These are phyloP conservation scores for Solen grandis DNA, from an alignment of 1,140 invertebrate genomes.

Conservation along the genomic window DNA sequence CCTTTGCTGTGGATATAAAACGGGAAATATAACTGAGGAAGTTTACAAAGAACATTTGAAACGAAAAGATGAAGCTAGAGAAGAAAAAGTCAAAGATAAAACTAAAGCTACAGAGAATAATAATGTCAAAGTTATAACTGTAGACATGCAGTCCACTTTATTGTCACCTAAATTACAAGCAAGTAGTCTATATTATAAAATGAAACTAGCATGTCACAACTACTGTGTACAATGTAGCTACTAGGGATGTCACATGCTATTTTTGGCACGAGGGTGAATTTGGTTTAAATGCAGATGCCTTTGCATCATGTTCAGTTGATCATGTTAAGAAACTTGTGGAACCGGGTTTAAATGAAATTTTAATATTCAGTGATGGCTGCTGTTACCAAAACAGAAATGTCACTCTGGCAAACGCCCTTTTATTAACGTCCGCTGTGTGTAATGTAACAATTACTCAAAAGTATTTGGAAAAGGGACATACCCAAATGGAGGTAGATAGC, in stretches of 20 bases:
- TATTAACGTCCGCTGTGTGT: no score
- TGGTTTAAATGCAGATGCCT: conserved; percentile 6
- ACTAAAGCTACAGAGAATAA: background rate
- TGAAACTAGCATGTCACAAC: conserved; percentile 4
- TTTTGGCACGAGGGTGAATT: conserved; percentile 13
- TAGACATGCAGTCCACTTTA: conserved; percentile 11
- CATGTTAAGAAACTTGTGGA: no score
- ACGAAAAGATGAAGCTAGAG: background rate
- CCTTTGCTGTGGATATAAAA: background rate
- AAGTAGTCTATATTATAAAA: conserved; percentile 6
- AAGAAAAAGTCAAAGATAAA: background rate
- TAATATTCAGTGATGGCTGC: conserved; percentile 29
- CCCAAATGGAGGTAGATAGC: conserved; percentile 17
- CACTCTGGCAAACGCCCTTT: conserved; percentile 6
- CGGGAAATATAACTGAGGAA: background rate
- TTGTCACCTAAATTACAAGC: conserved; percentile 1
- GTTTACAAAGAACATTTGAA: background rate
- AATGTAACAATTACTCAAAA: conserved; percentile 19
- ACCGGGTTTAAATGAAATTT: conserved; percentile 1
- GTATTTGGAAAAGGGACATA: conserved; percentile 26
- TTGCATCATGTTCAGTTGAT: conserved; percentile 6
- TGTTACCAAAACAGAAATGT: conserved; percentile 14
- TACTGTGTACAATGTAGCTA: background rate
- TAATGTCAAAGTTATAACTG: conserved; percentile 2
- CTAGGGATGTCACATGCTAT: conserved; percentile 7